Percentiles rank a stretch among this genome's conserved stretches.
These are phyloP conservation scores for Matsumurasca onukii DNA, from an alignment of 1,140 invertebrate species.

Conservation along the genomic window DNA sequence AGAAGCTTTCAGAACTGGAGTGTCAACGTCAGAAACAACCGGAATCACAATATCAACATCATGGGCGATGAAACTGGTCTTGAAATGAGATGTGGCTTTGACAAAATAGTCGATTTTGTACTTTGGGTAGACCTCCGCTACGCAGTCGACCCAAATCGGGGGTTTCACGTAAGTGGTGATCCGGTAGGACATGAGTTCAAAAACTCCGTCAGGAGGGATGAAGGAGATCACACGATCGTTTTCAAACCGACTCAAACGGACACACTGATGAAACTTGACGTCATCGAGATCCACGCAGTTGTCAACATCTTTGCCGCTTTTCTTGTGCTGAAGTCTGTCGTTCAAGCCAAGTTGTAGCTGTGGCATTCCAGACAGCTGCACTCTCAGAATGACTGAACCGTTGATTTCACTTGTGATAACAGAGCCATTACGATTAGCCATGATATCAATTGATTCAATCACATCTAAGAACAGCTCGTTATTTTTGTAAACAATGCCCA, in stretches of 20 bases:
- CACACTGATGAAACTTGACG: constrained; percentile 99
- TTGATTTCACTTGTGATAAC: constrained; percentile 98
- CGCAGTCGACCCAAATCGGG: constrained; percentile 99
- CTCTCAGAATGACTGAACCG: constrained; percentile 98
- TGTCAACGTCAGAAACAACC: constrained; percentile 97
- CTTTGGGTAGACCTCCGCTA: constrained; percentile 98
- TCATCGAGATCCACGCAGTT: constrained; percentile 99
- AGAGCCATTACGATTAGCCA: constrained; percentile 97
- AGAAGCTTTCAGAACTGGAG: constrained; percentile 98
- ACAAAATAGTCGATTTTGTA: constrained; percentile 99
- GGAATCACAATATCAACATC: constrained; percentile 99
- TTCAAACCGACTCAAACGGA: constrained; percentile 95
- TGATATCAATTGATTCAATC: constrained; percentile 98
- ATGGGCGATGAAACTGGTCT: constrained; percentile 96
- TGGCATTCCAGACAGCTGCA: constrained; percentile 99
- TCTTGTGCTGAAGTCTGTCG: constrained; percentile 99
- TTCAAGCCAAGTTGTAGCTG: constrained; percentile 97
- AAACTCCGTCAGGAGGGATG: constrained; percentile 99
- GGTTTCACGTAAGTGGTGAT: constrained; percentile 96
- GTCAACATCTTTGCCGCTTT: constrained; percentile 95
- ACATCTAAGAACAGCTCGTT: constrained; percentile 99
- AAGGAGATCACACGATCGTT: constrained; percentile 99
- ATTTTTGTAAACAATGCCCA: constrained; percentile 98
- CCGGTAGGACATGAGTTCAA: constrained; percentile 99
- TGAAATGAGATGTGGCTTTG: constrained; percentile 99